phyloP scores from a whole-genome alignment of 2,113 vertebrate species.

The Apteryx owenii region DNA sequence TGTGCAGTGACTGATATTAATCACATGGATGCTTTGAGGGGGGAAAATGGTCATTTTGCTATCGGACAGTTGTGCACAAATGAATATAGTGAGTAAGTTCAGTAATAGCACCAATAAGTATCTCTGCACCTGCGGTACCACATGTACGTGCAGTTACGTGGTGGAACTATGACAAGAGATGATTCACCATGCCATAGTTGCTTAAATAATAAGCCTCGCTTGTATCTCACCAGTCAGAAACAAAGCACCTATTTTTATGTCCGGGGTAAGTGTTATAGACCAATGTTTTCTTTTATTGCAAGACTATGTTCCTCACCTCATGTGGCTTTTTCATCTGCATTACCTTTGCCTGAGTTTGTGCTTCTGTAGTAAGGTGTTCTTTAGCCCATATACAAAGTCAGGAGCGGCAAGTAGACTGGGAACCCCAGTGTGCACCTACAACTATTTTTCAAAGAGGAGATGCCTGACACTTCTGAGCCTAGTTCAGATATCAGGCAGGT shows the following conservation, averaged over 20 bases:
- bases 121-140: background rate
- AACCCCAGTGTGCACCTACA: rapidly evolving
- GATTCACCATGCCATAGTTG: background rate
- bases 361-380: background rate
- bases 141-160: too few species aligned
- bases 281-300: background rate
- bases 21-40: background rate
- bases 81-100: background rate
- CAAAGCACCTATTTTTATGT: background rate
- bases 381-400: background rate
- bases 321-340: background rate
- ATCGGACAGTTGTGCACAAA: background rate
- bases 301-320: background rate
- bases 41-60: background rate
- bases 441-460: background rate
- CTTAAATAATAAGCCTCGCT: background rate
- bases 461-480: background rate
- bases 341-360: rapidly evolving
- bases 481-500: slow-evolving; percentile 21
- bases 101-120: background rate
- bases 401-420: background rate
- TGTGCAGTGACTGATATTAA: background rate
- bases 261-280: background rate
- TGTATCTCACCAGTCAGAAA: background rate
- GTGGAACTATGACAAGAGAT: background rate